These are phyloP conservation scores for Oegoconia quadripuncta DNA, from an alignment of 2,888 invertebrate species.

Conservation along the genomic window DNA sequence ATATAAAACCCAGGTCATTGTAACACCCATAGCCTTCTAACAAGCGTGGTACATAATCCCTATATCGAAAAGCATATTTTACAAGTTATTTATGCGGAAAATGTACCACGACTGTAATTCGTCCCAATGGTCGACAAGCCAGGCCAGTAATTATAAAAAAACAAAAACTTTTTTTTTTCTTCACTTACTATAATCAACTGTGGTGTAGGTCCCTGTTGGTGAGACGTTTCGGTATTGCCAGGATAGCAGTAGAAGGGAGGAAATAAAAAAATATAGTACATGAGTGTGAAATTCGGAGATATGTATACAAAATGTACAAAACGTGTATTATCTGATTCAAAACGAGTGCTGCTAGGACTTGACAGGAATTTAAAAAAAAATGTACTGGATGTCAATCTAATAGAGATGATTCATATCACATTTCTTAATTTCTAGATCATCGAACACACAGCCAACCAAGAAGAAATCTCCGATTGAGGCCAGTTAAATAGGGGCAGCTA, in stretches of 20 bases:
- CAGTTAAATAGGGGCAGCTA: too few species aligned
- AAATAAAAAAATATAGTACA: slow-evolving; percentile 51
- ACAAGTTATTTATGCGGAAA: slow-evolving; percentile 22
- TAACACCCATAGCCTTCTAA: too few species aligned
- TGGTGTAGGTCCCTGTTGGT: slow-evolving; percentile 69
- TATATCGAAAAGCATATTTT: too few species aligned
- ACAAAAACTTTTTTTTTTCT: not conserved
- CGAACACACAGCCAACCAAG: too few species aligned
- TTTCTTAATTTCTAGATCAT: too few species aligned
- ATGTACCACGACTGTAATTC: slow-evolving; percentile 25
- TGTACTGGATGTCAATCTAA: too few species aligned
- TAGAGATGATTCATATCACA: too few species aligned
- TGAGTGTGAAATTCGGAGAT: slow-evolving; percentile 24
- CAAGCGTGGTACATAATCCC: too few species aligned
- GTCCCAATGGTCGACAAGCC: slow-evolving; percentile 3
- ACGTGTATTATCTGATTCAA: too few species aligned
- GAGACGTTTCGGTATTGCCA: slow-evolving; percentile 28
- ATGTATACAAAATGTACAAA: slow-evolving; percentile 12
- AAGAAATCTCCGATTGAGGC: too few species aligned
- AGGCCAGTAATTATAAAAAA: not conserved
- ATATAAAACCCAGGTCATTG: too few species aligned
- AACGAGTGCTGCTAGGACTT: slow-evolving; percentile 27
- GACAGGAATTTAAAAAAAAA: too few species aligned
- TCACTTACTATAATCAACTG: slow-evolving; percentile 77
- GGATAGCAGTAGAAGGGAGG: slow-evolving; percentile 35